Evolutionary conservation across 2,888 invertebrate species (phyloP).

Genomic region (Pyrrhosoma nymphula): DNA sequence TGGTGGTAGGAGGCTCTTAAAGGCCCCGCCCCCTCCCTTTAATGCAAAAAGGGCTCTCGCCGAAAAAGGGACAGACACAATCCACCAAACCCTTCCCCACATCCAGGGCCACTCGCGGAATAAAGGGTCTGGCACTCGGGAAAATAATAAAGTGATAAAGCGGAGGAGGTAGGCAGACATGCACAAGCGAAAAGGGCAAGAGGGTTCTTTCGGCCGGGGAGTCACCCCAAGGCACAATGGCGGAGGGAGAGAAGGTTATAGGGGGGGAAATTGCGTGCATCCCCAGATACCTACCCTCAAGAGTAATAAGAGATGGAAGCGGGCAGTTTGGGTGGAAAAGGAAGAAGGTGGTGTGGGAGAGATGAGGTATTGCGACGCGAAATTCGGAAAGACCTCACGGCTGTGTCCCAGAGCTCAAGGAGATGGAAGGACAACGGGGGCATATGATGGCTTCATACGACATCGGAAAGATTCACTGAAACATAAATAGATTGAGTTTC

Average conservation of each 20-base stretch:
- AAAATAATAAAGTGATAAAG: conserved; percentile 13
- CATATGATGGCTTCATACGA: too few species aligned
- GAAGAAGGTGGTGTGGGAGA: not conserved
- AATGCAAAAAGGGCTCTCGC: conserved; percentile 18
- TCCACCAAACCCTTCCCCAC: not conserved
- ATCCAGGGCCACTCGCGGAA: not conserved
- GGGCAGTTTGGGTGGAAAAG: not conserved
- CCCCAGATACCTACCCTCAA: not conserved
- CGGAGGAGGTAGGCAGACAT: not conserved
- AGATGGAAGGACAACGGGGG: not conserved
- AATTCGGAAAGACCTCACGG: not conserved
- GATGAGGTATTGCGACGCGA: not conserved
- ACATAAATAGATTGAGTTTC: too few species aligned
- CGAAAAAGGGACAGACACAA: not conserved
- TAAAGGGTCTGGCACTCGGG: not conserved
- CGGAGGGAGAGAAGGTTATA: conserved; percentile 8
- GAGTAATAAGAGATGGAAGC: not conserved
- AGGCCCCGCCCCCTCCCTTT: not conserved
- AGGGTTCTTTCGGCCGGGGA: not conserved
- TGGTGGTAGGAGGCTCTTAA: not conserved
- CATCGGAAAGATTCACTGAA: too few species aligned
- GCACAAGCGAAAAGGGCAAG: not conserved
- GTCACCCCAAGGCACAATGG: not conserved
- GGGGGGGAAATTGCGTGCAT: not conserved
- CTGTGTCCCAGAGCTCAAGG: not conserved